Evolutionary conservation across 2,113 vertebrate genomes (phyloP).

Genomic region (Rhinoptilus africanus): DNA sequence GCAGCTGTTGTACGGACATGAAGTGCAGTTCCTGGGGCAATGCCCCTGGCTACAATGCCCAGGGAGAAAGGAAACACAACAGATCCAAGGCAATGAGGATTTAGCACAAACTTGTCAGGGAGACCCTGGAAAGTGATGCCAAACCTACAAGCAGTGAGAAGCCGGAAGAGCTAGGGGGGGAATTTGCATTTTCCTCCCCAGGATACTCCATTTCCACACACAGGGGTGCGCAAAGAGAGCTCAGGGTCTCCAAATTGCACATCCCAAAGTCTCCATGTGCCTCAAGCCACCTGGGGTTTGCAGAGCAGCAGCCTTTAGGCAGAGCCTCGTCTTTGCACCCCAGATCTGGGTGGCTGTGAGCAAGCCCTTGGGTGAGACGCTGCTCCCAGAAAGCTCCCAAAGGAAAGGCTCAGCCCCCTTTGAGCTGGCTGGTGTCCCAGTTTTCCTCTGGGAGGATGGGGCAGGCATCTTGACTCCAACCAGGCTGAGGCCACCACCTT

Average conservation of each 20-base stretch:
- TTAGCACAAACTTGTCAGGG: neutral
- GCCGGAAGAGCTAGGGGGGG: fast-evolving
- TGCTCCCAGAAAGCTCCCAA: neutral
- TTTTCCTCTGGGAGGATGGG: neutral
- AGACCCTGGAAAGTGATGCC: neutral
- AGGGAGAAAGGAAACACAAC: neutral
- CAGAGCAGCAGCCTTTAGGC: neutral
- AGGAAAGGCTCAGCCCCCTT: neutral
- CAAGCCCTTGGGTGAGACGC: neutral
- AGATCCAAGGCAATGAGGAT: neutral
- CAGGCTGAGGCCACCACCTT: neutral
- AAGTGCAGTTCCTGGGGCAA: neutral
- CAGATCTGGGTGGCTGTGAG: neutral
- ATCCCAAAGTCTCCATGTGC: neutral
- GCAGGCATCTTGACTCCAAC: neutral
- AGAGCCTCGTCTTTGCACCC: neutral
- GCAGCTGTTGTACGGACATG: neutral
- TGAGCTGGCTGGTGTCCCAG: neutral
- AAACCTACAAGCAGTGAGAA: neutral
- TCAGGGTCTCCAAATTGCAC: neutral
- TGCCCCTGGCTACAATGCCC: fast-evolving
- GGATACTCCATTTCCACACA: neutral
- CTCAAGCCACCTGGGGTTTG: neutral
- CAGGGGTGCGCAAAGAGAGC: neutral
- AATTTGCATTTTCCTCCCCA: neutral